phyloP scores from a whole-genome alignment of 1,140 invertebrate species.

The Heliothis subflexa region DNA sequence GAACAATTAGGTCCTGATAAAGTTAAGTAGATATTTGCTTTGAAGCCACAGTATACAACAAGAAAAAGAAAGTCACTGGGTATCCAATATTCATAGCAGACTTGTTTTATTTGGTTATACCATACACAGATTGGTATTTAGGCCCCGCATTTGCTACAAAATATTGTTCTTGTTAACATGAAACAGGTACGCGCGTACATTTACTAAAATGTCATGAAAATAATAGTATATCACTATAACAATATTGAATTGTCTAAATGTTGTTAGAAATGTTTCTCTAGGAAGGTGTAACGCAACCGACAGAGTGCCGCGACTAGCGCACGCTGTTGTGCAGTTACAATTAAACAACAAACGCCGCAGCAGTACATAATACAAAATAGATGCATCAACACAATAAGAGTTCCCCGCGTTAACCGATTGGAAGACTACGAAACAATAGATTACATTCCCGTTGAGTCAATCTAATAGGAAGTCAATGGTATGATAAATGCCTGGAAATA shows the following conservation, averaged over 20 bases:
- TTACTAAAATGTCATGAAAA: constrained; percentile 76
- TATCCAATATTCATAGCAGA: constrained; percentile 50
- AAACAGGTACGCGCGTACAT: constrained; percentile 81
- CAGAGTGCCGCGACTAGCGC: neutral
- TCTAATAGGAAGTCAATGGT: constrained; percentile 31
- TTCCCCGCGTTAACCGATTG: constrained; percentile 66
- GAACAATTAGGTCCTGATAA: neutral
- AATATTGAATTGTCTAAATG: constrained; percentile 67
- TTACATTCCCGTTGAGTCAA: constrained; percentile 28
- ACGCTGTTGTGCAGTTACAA: constrained; percentile 18
- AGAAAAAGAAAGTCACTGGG: constrained; percentile 53
- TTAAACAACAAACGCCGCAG: constrained; percentile 35
- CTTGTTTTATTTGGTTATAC: constrained; percentile 39
- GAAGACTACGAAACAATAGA: constrained; percentile 72
- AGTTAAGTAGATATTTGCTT: constrained; percentile 17
- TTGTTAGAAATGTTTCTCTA: constrained; percentile 66
- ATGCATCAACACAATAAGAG: constrained; percentile 58
- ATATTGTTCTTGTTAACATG: constrained; percentile 60
- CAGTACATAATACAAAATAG: constrained; percentile 45
- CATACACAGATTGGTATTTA: constrained; percentile 65
- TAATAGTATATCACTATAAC: constrained; percentile 70
- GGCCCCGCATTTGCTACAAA: constrained; percentile 71
- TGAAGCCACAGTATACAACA: constrained; percentile 24
- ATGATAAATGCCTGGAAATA: constrained; percentile 48
- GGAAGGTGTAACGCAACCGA: constrained; percentile 66